These are phyloP conservation scores for Zenarchopterus dispar DNA, from an alignment of 2,797 vertebrate species.

Conservation along the genomic window DNA sequence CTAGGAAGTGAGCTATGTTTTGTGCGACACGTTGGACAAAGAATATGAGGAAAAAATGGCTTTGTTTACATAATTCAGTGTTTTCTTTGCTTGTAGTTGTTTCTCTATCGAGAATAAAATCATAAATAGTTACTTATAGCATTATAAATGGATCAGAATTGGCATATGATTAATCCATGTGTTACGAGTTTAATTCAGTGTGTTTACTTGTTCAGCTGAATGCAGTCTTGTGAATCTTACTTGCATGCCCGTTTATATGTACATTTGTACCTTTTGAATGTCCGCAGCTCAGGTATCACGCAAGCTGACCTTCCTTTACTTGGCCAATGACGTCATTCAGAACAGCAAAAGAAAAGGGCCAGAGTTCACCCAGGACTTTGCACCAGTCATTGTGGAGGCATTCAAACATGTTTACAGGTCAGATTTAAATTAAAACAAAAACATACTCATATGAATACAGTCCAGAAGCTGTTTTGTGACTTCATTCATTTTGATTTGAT, in stretches of 20 bases:
- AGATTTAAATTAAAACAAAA: constrained; percentile 3
- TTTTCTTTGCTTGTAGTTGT: too few relatives aligned
- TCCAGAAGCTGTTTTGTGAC: too few relatives aligned
- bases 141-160: background rate
- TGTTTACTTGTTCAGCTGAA: too few relatives aligned
- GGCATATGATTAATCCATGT: background rate
- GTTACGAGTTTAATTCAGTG: too few relatives aligned
- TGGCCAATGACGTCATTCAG: constrained; percentile 99
- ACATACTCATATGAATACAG: background rate
- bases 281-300: constrained; percentile 91
- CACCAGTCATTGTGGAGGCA: constrained; percentile 94
- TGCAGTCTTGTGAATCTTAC: background rate
- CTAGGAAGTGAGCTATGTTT: too few relatives aligned
- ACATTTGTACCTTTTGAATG: constrained; percentile 4
- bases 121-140: background rate
- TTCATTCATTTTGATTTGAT: too few relatives aligned
- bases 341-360: constrained; percentile 99
- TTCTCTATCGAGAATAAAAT: background rate
- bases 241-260: constrained; percentile 20
- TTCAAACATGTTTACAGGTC: constrained; percentile 98
- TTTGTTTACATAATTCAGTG: too few relatives aligned
- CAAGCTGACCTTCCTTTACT: constrained; percentile 96
- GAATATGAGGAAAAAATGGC: too few relatives aligned
- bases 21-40: too few relatives aligned
- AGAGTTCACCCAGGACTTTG: constrained; percentile 98